Evolutionary conservation across 2,797 vertebrate genomes (phyloP).

Genomic region (Semaprochilodus insignis): DNA sequence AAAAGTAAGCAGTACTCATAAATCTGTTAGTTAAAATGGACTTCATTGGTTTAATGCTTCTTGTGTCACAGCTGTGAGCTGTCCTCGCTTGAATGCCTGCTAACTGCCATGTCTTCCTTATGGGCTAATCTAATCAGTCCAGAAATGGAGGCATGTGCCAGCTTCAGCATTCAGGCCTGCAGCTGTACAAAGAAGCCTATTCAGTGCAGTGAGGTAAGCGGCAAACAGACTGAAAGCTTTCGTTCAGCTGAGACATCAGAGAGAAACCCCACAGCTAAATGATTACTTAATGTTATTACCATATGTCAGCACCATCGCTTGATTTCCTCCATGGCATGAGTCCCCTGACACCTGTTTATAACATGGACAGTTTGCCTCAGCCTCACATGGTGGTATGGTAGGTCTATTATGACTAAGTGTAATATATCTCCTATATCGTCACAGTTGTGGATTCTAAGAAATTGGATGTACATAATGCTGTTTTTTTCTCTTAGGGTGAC

Average conservation of each 20-base stretch:
- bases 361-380: conserved; percentile 4
- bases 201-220: background rate
- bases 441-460: background rate
- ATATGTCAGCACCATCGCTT: conserved; percentile 8
- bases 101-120: conserved; percentile 17
- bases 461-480: background rate
- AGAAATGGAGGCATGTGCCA: conserved; percentile 18
- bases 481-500: background rate
- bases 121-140: conserved; percentile 4
- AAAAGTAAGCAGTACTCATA: conserved; percentile 7
- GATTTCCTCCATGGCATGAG: conserved; percentile 10
- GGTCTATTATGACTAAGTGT: conserved; percentile 12
- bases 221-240: conserved; percentile 19
- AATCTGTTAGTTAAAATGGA: background rate
- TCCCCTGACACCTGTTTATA: background rate
- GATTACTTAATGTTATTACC: conserved; percentile 26
- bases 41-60: background rate
- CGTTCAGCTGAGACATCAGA: background rate
- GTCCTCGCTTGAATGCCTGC: conserved; percentile 18
- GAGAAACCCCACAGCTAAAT: conserved; percentile 21
- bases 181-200: conserved; percentile 12
- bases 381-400: background rate
- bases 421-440: background rate
- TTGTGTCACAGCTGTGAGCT: conserved; percentile 20
- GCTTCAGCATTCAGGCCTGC: background rate